Percentiles rank a stretch among this genome's conserved stretches.
These are phyloP conservation scores for Leptopterna dolabrata DNA, from an alignment of 2,888 invertebrate species.

Conservation along the genomic window DNA sequence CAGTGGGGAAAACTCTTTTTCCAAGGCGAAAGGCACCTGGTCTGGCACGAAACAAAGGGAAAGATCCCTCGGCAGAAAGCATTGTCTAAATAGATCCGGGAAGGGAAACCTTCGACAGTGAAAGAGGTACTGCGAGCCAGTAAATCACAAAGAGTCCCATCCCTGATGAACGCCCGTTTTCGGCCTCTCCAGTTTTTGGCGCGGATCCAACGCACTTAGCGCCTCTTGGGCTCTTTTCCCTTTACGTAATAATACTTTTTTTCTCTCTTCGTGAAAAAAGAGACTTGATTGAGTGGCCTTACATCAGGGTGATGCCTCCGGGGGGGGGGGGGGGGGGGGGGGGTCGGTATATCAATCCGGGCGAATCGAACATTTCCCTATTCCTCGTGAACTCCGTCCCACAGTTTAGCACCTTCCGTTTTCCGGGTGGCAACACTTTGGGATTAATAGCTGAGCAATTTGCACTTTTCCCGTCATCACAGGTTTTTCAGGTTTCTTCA, in stretches of 20 bases:
- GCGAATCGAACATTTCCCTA: slow-evolving; percentile 16
- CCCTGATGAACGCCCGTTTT: slow-evolving; percentile 47
- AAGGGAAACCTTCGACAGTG: slow-evolving; percentile 31
- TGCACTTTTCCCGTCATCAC: no score
- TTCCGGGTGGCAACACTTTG: no score
- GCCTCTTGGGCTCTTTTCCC: slow-evolving; percentile 3
- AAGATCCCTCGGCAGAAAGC: slow-evolving; percentile 4
- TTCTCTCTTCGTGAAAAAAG: background rate
- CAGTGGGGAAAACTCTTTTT: slow-evolving; percentile 6
- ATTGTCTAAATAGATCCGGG: slow-evolving; percentile 49
- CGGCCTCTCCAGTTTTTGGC: slow-evolving; percentile 28
- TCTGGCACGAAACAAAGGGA: slow-evolving; percentile 49
- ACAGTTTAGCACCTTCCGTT: no score
- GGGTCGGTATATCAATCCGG: slow-evolving; percentile 1
- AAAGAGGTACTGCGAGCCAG: slow-evolving; percentile 28
- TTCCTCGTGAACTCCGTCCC: background rate
- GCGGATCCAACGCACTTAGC: slow-evolving; percentile 47
- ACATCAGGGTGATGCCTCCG: slow-evolving; percentile 7
- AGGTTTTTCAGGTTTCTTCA: no score
- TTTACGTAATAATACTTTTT: background rate
- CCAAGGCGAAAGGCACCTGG: slow-evolving; percentile 24
- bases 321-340: background rate
- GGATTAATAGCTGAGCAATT: no score
- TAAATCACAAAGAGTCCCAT: slow-evolving; percentile 53
- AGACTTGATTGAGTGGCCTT: slow-evolving; percentile 3